Base-by-base conservation (phyloP, 2,888 invertebrate species). In the Caenorhabditis sp. region DNA sequence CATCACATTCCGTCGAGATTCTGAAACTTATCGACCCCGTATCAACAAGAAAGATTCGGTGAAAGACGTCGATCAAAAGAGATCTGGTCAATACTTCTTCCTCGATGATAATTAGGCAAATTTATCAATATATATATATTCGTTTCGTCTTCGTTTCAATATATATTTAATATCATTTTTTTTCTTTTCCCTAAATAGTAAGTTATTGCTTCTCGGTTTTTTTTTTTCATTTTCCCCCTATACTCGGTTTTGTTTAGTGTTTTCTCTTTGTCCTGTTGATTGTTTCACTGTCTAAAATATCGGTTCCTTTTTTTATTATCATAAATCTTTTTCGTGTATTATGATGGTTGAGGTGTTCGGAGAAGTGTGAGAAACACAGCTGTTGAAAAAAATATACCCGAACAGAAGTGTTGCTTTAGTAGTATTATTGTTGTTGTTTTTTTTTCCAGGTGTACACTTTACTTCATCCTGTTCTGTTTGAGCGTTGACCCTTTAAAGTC, bases 61-160 rank as follows among this genome's bases (percentile, higher is more conserved):
- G 21, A 99, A 97, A 93, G 99, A 99, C 88, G 92, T 93, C 84
- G 97, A 99, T 86, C 99, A 99, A 90, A 99, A 99, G 90, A 92
- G 93, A 81, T 93, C 94, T 66, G 97, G 97, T 69, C 97, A 99
- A 90, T 99, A 94, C 90, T 99, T 99, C 92, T 99, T 99, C 92
- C 91, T 99, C 88, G 99, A 99, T 90, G 96, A 97, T 89, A 94
- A 92, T 37, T 75, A 70, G 49, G 50, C 23, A 14, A 21, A 4
- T 65, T 43, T 43, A 10, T 43, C 31, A 31, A 31, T 31, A 31
- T 17, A 12, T 26, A n/a, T 21, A 51, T 51, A 19, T 26, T 21
- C 37, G 17, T 58, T 67, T 51, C 51, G 19, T 23, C 51, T 51
- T 51, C 51, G 6, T 21, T n/a, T 49, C 19, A 49, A 49, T 49